phyloP scores from a whole-genome alignment of 2,888 invertebrate genomes.

The Buathra laborator region DNA sequence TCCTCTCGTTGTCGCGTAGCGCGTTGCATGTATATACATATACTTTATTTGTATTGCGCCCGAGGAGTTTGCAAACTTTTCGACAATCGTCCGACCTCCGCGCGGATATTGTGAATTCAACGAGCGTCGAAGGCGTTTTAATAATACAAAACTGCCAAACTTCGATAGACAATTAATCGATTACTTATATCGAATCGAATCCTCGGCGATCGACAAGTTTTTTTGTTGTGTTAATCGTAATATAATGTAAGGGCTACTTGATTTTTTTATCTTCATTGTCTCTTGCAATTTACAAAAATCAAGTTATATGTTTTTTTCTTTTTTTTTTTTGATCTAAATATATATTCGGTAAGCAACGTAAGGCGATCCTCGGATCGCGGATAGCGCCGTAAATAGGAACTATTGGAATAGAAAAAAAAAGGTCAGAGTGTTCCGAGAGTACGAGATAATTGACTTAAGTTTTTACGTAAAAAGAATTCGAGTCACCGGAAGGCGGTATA shows the following conservation, averaged over 20 bases:
- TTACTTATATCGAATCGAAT: no score
- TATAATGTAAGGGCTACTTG: no score
- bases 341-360: not conserved
- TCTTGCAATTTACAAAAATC: no score
- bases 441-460: slow-evolving; percentile 78
- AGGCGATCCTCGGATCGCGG: not conserved
- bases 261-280: no score
- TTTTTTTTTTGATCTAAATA: no score
- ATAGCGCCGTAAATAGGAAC: not conserved
- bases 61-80: slow-evolving; percentile 3
- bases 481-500: slow-evolving; percentile 71
- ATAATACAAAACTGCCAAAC: not conserved
- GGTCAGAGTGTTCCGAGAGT: slow-evolving; percentile 28
- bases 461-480: slow-evolving; percentile 80
- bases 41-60: not conserved
- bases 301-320: no score
- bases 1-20: not conserved
- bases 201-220: no score
- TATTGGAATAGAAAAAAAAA: slow-evolving; percentile 26
- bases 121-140: not conserved
- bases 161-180: no score
- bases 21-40: no score
- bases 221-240: no score
- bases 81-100: slow-evolving; percentile 1
- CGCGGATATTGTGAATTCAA: not conserved